A percentile compares a stretch with the other conserved stretches of the same genome.
Evolutionary conservation across 2,888 invertebrate genomes (phyloP).

Genomic region (Argyra leucocephala): DNA sequence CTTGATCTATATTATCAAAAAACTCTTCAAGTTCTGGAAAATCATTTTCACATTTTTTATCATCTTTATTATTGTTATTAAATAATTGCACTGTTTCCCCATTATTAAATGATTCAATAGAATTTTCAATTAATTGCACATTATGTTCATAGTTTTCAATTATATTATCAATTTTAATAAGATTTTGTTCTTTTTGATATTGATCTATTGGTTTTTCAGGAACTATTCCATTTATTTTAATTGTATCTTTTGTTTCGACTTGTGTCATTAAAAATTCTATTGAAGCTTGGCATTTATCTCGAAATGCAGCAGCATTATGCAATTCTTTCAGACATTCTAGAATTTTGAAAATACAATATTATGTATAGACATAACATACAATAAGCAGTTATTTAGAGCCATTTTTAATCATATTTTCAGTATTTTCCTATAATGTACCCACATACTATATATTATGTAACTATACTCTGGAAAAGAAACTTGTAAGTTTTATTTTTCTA

Average conservation of each 20-base stretch:
- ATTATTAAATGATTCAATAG: background rate
- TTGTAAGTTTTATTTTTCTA: no score
- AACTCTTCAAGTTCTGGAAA: background rate
- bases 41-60: no score
- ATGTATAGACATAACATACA: no score
- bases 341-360: background rate
- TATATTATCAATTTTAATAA: background rate
- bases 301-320: background rate
- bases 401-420: no score
- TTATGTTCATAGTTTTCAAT: background rate
- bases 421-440: no score
- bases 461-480: no score
- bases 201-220: background rate
- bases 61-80: no score
- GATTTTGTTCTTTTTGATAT: background rate
- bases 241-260: background rate
- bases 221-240: background rate
- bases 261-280: background rate
- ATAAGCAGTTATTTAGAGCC: no score
- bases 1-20: background rate
- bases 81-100: background rate
- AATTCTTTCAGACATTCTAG: background rate
- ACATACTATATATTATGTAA: no score
- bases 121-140: background rate
- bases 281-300: background rate